Conservation (phyloP, 2,888 invertebrate genomes). For the Synergus itoensis region DNA sequence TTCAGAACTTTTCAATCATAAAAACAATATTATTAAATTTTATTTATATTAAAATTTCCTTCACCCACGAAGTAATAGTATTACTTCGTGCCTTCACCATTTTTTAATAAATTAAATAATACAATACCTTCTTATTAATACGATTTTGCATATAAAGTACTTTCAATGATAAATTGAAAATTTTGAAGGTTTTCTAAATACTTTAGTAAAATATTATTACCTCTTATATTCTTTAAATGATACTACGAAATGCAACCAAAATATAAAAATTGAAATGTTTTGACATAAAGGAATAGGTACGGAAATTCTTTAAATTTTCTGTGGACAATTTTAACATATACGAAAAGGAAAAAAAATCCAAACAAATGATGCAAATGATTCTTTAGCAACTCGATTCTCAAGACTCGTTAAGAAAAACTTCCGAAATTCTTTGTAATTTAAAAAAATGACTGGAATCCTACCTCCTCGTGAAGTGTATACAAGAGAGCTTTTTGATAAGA, state of each 20-base stretch:
- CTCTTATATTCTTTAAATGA: background rate
- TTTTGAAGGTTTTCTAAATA: background rate
- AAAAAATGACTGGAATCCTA: constrained; percentile 20
- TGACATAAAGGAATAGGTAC: background rate
- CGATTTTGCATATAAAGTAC: background rate
- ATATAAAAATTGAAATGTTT: background rate
- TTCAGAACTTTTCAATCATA: too few species aligned
- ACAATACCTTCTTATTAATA: too few species aligned
- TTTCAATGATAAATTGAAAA: background rate
- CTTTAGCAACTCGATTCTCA: background rate
- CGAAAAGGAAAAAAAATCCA: background rate
- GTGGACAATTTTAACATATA: background rate
- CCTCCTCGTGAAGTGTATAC: background rate
- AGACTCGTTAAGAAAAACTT: background rate
- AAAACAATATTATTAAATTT: too few species aligned
- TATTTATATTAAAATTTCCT: too few species aligned
- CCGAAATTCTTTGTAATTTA: background rate
- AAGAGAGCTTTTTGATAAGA: background rate
- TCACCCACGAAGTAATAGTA: too few species aligned
- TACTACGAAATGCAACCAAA: too few species aligned
- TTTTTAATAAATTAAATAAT: too few species aligned
- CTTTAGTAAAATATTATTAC: background rate
- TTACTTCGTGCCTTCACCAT: too few species aligned
- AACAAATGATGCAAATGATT: background rate
- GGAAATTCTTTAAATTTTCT: background rate